Conservation (phyloP, 2,113 vertebrate genomes). For the Pedionomus torquatus region DNA sequence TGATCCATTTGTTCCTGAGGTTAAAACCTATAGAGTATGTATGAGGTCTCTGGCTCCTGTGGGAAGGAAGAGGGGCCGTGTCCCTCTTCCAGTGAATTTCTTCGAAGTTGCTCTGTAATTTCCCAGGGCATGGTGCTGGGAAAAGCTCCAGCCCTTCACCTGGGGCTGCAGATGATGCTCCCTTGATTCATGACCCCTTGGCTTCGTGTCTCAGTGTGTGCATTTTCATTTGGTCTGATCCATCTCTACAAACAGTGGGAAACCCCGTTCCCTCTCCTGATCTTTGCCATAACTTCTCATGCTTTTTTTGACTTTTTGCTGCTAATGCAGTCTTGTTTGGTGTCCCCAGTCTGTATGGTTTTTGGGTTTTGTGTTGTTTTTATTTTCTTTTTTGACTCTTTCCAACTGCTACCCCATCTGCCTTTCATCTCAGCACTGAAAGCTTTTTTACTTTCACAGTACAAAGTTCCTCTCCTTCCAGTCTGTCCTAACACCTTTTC, state of each 20-base stretch:
- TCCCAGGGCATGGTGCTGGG: background rate
- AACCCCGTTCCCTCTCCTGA: background rate
- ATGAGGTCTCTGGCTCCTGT: background rate
- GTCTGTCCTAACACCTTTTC: conserved; percentile 28
- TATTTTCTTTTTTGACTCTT: background rate
- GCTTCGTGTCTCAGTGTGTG: background rate
- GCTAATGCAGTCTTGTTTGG: background rate
- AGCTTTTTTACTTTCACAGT: background rate
- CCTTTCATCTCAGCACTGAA: background rate
- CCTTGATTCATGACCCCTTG: background rate
- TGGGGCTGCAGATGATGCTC: background rate
- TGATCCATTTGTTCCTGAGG: background rate
- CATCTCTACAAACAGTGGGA: background rate
- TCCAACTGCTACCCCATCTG: conserved; percentile 39
- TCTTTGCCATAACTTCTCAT: background rate
- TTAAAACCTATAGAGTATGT: background rate
- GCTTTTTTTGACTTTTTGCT: background rate
- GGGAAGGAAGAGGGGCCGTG: background rate
- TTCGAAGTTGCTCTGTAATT: background rate
- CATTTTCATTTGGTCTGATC: background rate
- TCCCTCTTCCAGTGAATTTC: background rate
- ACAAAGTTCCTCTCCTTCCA: background rate
- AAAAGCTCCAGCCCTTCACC: background rate
- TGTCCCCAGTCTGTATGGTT: background rate
- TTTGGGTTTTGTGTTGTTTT: background rate